Evolutionary conservation across 2,888 invertebrate species (phyloP), one percentile per base, ranked within the genome.

Genomic region (Notocelia uddmanniana): DNA sequence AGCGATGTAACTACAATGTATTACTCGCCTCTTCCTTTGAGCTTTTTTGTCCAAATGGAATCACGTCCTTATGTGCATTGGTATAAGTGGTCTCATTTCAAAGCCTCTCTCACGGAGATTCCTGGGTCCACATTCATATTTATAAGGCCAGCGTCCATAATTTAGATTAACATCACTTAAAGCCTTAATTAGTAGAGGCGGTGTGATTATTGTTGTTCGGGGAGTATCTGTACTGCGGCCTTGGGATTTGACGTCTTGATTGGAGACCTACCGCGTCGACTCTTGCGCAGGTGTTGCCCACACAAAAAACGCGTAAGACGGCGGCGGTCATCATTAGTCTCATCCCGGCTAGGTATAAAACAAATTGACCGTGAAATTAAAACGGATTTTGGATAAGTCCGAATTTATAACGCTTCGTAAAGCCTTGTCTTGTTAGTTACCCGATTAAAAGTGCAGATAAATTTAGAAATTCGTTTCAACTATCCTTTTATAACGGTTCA

Each of bases 231-330:
- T 80, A 84, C 80, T 80, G 86, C 89, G 91, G 87, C 93, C 93
- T 93, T 93, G 92, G 89, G 91, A 87, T 91, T 91, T 93, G 92
- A 93, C 89, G 92, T 92, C 92, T 93, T 92, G 93, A 92, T 92
- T 91, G 91, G 85, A 41, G 93, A 93, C 93, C 93, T 89, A 93
- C 93, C 93, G 92, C 89, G 90, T 79, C 82, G 86, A 80, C 81
- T 86, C 87, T 84, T 84, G 87, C 84, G 92, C 93, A 91, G 93
- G 93, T 93, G 93, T 91, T 89, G 85, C 85, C 81, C 83, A 79
- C 78, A 88, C 83, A 89, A 89, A 92, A 90, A 92, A 91, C 85
- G 90, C 91, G 93, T 93, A 92, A 91, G 84, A 86, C 90, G 87
- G 90, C 83, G 84, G 89, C 89, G 85, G 83, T 85, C 84, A 85